These are phyloP conservation scores for Trochalopteron elliotii DNA, from an alignment of 2,113 vertebrate species.

Conservation along the genomic window DNA sequence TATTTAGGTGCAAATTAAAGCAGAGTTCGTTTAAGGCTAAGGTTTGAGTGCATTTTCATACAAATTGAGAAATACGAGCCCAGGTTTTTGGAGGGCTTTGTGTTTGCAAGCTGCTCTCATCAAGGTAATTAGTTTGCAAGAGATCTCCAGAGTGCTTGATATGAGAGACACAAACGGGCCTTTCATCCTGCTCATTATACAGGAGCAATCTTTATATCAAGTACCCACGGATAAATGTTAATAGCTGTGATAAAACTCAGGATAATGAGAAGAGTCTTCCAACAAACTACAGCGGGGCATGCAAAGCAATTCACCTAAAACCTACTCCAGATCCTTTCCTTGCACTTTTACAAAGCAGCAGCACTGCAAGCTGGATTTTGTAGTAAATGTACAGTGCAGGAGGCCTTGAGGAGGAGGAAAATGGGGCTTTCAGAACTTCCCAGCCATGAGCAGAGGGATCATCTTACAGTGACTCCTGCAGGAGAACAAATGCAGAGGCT, in stretches of 20 bases:
- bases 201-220: constrained; percentile 49
- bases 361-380: constrained; percentile 18
- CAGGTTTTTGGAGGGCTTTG: background rate
- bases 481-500: constrained; percentile 56
- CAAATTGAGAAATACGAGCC: background rate
- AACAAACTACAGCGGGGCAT: background rate
- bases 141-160: background rate
- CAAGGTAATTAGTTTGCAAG: constrained; percentile 39
- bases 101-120: constrained; percentile 34
- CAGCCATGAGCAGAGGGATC: constrained; percentile 53
- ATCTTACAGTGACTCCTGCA: constrained; percentile 50
- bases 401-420: constrained; percentile 13
- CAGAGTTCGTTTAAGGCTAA: background rate
- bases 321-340: constrained; percentile 7
- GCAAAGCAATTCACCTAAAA: constrained; percentile 29
- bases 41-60: background rate
- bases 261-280: constrained; percentile 15
- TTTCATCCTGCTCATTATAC: constrained; percentile 53
- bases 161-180: constrained; percentile 21
- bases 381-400: background rate
- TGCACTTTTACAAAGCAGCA: constrained; percentile 8
- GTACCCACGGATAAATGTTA: constrained; percentile 21
- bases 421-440: constrained; percentile 43
- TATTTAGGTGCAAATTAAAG: constrained; percentile 4
- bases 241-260: constrained; percentile 30